Conservation (phyloP, 2,888 invertebrate genomes). For the Epirrhoe alternata region DNA sequence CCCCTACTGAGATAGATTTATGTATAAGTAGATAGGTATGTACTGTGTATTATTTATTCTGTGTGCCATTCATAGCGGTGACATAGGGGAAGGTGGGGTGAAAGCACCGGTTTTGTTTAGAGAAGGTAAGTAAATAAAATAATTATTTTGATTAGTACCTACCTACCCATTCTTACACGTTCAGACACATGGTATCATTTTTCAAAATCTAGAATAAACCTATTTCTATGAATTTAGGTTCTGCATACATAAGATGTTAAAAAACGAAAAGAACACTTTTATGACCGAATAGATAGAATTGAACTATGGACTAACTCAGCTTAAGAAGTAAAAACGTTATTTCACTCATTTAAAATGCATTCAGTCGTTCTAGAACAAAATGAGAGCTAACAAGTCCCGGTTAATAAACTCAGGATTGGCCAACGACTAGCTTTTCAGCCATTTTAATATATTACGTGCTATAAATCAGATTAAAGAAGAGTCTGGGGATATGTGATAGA, state of each 20-base stretch:
- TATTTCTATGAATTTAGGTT: too few relatives aligned
- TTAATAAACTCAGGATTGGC: constrained; percentile 42
- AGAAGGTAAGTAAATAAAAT: neutral
- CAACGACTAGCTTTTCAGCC: constrained; percentile 29
- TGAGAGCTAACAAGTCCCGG: constrained; percentile 56
- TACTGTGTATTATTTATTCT: constrained; percentile 19
- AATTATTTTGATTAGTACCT: neutral
- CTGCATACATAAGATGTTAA: neutral
- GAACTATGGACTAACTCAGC: neutral
- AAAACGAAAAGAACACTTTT: constrained; percentile 7
- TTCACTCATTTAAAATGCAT: constrained; percentile 53
- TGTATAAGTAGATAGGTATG: neutral
- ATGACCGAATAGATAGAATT: constrained; percentile 22
- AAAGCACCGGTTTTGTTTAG: constrained; percentile 28
- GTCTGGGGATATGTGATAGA: neutral
- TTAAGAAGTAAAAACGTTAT: constrained; percentile 1
- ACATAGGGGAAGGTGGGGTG: constrained; percentile 53
- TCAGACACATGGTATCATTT: too few relatives aligned
- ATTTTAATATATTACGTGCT: constrained; percentile 23
- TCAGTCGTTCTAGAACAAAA: constrained; percentile 45
- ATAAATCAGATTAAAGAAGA: constrained; percentile 17
- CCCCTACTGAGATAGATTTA: constrained; percentile 47
- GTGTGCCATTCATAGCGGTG: constrained; percentile 6
- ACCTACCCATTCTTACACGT: too few relatives aligned
- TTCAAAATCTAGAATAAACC: neutral